These are phyloP conservation scores for Paradisaea rubra DNA, from an alignment of 2,113 vertebrate genomes.

Conservation along the genomic window DNA sequence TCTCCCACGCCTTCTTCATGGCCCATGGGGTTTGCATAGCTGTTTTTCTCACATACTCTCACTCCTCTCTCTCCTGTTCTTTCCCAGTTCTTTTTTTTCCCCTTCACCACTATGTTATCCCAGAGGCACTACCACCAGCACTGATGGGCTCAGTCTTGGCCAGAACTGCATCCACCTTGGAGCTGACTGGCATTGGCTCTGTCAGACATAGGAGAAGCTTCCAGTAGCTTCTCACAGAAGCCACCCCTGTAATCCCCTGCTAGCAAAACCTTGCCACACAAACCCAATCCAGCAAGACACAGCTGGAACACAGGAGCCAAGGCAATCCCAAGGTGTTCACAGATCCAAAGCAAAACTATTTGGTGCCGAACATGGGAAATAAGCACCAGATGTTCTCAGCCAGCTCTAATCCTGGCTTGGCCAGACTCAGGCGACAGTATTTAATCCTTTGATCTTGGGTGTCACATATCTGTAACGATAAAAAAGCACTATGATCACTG, in stretches of 20 bases:
- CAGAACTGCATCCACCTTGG: not conserved
- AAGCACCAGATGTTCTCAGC: not conserved
- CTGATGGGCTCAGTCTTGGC: not conserved
- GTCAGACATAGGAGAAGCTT: not conserved
- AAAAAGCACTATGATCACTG: not conserved
- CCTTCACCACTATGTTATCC: not conserved
- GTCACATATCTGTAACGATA: not conserved
- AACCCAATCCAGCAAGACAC: not conserved
- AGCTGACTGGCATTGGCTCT: not conserved
- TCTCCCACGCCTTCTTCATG: not conserved
- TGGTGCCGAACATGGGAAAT: not conserved
- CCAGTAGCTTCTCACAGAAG: not conserved
- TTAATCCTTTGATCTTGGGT: not conserved
- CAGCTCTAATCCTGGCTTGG: not conserved
- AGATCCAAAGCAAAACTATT: not conserved
- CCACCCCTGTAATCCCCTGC: not conserved
- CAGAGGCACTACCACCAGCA: not conserved
- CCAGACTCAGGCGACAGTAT: not conserved
- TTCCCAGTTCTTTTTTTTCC: not conserved
- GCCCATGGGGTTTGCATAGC: not conserved
- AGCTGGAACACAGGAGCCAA: not conserved
- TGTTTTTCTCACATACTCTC: not conserved
- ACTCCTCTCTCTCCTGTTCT: not conserved
- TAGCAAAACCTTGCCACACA: not conserved
- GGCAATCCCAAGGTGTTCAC: not conserved